A percentile compares a stretch with the other conserved stretches of the same genome.
These are phyloP conservation scores for Caenorhabditis drosophilae DNA, from an alignment of 2,888 invertebrate genomes.

Conservation along the genomic window DNA sequence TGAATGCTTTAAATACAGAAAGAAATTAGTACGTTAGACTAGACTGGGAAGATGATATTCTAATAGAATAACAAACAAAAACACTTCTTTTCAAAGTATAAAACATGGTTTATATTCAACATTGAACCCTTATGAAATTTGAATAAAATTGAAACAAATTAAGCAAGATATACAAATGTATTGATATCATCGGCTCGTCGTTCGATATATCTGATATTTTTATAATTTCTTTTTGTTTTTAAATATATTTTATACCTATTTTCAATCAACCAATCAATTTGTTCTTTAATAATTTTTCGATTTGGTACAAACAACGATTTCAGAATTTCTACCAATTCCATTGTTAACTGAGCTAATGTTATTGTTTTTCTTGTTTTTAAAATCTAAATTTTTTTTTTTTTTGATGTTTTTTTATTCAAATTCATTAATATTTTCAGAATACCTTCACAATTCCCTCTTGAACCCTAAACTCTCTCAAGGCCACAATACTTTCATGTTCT, in stretches of 20 bases:
- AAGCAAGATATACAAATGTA: slow-evolving; percentile 59
- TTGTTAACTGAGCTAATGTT: slow-evolving; percentile 90
- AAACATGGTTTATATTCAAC: too few species aligned
- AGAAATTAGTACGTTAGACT: slow-evolving; percentile 1
- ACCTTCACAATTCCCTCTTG: slow-evolving; percentile 94
- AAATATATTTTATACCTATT: slow-evolving; percentile 73
- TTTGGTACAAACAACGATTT: slow-evolving; percentile 99
- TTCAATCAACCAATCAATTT: slow-evolving; percentile 98
- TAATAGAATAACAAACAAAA: not conserved
- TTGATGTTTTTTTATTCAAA: not conserved
- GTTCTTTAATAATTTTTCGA: slow-evolving; percentile 99
- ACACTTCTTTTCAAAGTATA: too few species aligned
- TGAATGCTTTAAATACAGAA: not conserved
- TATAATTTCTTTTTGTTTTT: not conserved
- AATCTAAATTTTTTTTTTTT: slow-evolving; percentile 73
- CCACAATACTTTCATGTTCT: slow-evolving; percentile 97
- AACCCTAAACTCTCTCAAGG: slow-evolving; percentile 87
- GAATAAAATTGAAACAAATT: slow-evolving; percentile 7
- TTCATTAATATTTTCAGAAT: not conserved
- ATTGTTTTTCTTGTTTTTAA: slow-evolving; percentile 95
- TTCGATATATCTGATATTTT: slow-evolving; percentile 50
- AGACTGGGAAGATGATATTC: slow-evolving; percentile 1
- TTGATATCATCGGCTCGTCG: slow-evolving; percentile 57
- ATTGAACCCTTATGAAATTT: not conserved
- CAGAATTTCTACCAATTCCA: slow-evolving; percentile 94